Conservation (phyloP, 2,888 invertebrate genomes). For the Metopia argyrocephala region DNA sequence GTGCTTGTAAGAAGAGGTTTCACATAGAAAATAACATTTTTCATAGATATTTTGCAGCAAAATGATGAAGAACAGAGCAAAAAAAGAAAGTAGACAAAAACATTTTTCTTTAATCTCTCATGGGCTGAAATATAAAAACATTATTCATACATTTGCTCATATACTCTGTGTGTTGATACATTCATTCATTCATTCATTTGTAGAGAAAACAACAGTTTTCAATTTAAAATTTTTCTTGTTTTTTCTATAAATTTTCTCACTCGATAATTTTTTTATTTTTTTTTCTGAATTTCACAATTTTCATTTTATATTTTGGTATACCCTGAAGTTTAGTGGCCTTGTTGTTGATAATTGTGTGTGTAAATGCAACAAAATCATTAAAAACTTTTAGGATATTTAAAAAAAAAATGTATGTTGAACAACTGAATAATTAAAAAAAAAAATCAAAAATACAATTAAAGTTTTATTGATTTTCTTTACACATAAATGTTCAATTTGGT, state of each 20-base stretch:
- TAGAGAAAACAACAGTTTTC: background rate
- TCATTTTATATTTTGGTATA: background rate
- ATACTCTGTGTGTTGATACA: background rate
- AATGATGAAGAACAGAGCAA: background rate
- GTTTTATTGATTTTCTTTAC: too few relatives aligned
- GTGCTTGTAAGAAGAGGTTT: conserved; percentile 50
- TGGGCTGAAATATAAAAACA: background rate
- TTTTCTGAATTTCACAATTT: too few relatives aligned
- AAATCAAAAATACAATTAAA: too few relatives aligned
- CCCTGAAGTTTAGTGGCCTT: background rate
- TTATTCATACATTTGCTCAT: background rate
- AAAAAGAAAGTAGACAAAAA: background rate
- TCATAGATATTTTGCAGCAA: background rate
- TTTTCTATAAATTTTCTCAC: conserved; percentile 5
- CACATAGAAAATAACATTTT: conserved; percentile 48
- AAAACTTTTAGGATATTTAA: too few relatives aligned
- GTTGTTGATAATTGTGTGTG: background rate
- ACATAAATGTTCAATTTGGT: too few relatives aligned
- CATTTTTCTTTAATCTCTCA: background rate
- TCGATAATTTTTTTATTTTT: too few relatives aligned
- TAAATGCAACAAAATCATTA: conserved; percentile 24
- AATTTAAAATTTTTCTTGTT: background rate
- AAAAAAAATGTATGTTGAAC: too few relatives aligned
- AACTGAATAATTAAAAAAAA: too few relatives aligned
- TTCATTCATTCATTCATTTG: background rate